phyloP scores from a whole-genome alignment of 2,797 vertebrate species.

The Glossophaga mutica region DNA sequence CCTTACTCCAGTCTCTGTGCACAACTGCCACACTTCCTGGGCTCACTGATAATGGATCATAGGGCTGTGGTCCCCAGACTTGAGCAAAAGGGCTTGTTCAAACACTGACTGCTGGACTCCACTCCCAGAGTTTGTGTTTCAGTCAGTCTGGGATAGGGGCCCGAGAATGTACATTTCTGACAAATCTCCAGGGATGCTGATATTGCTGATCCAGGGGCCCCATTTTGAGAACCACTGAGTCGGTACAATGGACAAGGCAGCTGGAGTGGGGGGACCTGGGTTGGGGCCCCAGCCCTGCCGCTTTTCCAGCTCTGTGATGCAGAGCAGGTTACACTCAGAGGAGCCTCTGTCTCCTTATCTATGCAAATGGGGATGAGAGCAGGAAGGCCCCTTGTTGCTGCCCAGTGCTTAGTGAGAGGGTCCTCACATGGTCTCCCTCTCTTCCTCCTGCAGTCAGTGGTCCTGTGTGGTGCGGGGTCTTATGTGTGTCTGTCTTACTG shows the following conservation, averaged over 20 bases:
- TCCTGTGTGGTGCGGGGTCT: not conserved
- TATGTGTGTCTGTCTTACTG: not conserved
- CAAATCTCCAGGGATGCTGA: not conserved
- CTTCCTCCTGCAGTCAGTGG: not conserved
- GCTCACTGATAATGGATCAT: not conserved
- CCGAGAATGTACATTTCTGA: not conserved
- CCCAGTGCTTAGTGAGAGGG: fast-evolving
- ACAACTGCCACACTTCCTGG: not conserved
- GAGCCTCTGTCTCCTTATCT: not conserved
- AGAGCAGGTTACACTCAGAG: no score
- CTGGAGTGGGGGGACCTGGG: not conserved
- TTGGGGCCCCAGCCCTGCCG: not conserved
- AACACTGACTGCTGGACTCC: not conserved
- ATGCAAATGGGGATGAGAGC: not conserved
- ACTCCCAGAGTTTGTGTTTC: not conserved
- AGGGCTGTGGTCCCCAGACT: not conserved
- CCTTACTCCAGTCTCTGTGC: not conserved
- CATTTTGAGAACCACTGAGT: not conserved
- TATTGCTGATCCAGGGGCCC: not conserved
- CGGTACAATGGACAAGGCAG: not conserved
- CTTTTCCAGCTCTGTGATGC: not conserved
- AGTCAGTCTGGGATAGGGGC: not conserved
- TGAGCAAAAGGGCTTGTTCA: not conserved
- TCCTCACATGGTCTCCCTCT: not conserved
- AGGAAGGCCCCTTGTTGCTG: fast-evolving